These are phyloP conservation scores for Danionella dracula DNA, from an alignment of 2,797 vertebrate genomes.

Conservation along the genomic window DNA sequence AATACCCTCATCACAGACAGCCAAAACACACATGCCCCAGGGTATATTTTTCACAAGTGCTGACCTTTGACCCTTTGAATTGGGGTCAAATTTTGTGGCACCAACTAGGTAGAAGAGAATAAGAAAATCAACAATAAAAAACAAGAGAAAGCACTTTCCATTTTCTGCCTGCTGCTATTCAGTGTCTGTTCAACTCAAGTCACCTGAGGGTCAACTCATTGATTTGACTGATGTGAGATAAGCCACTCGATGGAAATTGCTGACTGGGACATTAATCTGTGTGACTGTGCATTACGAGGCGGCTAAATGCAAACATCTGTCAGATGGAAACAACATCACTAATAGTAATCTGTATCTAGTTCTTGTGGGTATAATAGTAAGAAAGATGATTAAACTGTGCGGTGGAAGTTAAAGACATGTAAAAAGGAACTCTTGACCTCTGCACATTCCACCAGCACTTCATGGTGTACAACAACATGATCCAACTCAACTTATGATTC, in stretches of 20 bases:
- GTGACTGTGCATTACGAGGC: not conserved
- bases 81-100: not conserved
- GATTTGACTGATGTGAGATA: not conserved
- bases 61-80: not conserved
- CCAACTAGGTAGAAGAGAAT: not conserved
- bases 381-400: too few relatives aligned
- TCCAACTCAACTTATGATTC: too few relatives aligned
- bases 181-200: not conserved
- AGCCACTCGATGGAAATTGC: not conserved
- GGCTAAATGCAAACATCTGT: not conserved
- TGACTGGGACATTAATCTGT: not conserved
- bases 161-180: constrained; percentile 6
- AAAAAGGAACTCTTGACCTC: too few relatives aligned
- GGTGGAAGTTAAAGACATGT: too few relatives aligned
- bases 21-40: not conserved
- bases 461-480: too few relatives aligned
- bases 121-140: constrained; percentile 6
- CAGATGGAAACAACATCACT: not conserved
- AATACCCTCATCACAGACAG: not conserved
- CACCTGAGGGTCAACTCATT: not conserved
- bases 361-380: too few relatives aligned
- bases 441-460: too few relatives aligned
- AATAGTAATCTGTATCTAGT: too few relatives aligned
- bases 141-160: constrained; percentile 2
- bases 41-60: not conserved